phyloP scores from a whole-genome alignment of 2,797 vertebrate species.

The Pangasius mekongensis region DNA sequence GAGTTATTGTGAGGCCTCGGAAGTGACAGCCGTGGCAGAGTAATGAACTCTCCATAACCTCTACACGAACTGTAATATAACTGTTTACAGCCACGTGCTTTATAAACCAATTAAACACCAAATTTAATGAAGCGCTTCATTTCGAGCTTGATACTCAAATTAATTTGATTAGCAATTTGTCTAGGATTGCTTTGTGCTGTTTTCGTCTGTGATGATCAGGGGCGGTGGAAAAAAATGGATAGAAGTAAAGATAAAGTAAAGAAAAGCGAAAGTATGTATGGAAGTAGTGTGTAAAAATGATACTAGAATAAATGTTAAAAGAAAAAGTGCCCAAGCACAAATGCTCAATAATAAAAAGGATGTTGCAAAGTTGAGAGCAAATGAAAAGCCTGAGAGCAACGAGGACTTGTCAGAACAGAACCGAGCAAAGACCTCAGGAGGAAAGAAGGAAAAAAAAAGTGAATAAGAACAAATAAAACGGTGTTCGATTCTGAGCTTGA shows the following conservation, averaged over 20 bases:
- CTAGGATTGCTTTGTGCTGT: neutral
- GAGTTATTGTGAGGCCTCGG: conserved; percentile 19
- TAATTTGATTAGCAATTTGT: neutral
- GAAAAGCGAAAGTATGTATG: no score
- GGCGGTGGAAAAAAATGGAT: neutral
- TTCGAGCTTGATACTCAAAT: neutral
- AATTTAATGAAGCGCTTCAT: neutral
- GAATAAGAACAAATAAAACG: neutral
- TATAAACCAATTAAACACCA: conserved; percentile 21
- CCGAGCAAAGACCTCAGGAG: neutral
- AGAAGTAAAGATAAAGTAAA: no score
- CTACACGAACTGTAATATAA: neutral
- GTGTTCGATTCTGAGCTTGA: neutral
- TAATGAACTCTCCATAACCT: conserved; percentile 4
- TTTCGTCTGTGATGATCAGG: neutral
- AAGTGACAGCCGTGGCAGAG: neutral
- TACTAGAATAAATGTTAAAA: neutral
- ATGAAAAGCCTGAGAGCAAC: neutral
- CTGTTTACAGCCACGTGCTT: neutral
- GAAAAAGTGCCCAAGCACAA: neutral
- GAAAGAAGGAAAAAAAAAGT: neutral
- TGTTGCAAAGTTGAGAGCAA: neutral
- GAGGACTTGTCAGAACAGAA: no score
- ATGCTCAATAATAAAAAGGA: neutral
- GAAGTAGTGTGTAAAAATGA: neutral